Evolutionary conservation across 2,113 vertebrate genomes (phyloP), one percentile per base, ranked within the genome.

Genomic region (Chinchilla lanigera): DNA sequence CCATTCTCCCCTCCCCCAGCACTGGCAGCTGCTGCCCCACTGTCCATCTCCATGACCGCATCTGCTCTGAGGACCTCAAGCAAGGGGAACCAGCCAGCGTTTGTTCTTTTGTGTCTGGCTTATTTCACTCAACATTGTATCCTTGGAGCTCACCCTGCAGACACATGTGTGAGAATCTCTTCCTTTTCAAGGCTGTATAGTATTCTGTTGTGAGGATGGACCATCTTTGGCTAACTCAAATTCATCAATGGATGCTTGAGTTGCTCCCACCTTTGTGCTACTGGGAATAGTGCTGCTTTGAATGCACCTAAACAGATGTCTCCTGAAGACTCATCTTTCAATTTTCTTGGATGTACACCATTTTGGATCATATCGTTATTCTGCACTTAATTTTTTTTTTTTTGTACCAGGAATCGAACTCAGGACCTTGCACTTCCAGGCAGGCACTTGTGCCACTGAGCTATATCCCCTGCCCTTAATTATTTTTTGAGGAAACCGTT

Each of bases 241-340:
- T 1, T 7, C 10, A 20, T 24, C 13, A 0, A 0, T 0, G 17
- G 52, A 4, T 12, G 0, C 60, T 28, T 56, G 63, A 13, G 16
- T 12, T n/a, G 83, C 67, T 41, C 17, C 85, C 8, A 1, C 61
- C 28, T 58, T 58, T 24, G 3, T 20, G 5, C 83, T 5, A 0
- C 13, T 3, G 20, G 44, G 58, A 65, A n/a, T 22, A 2, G 22
- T 3, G 20, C 58, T 63, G 63, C 58, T n/a, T 0, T 24, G 58
- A 83, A 35, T n/a, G 2, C 12, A 35, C 26, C 56, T 8, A 52
- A 1, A 12, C 4, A 1, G 17, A 30, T 16, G 4, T 16, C 44
- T 63, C 80, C 47, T 50, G 0, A 3, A 86, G 26, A 20, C 10
- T 9, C 44, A 50, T 67, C 52, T 65, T 44, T n/a, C 28, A 4